Evolutionary conservation across 2,888 invertebrate genomes (phyloP).

Genomic region (Sarcophaga carnaria): DNA sequence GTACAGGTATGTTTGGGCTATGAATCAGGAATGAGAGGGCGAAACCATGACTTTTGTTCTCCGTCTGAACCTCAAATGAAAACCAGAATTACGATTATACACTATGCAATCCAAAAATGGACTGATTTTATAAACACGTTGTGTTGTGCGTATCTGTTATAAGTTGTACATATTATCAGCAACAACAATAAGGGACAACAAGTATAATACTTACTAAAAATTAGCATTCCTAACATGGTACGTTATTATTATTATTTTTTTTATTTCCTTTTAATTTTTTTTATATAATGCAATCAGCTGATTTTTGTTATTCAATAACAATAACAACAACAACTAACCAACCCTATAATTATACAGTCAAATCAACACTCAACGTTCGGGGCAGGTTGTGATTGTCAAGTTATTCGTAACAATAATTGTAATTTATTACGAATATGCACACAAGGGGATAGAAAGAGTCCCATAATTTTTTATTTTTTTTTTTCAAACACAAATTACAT

Average conservation of each 20-base stretch:
- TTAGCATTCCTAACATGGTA: conserved; percentile 35
- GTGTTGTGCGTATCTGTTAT: too few relatives aligned
- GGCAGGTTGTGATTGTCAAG: neutral
- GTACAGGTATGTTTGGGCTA: too few relatives aligned
- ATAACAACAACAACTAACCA: conserved; percentile 26
- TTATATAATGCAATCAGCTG: conserved; percentile 60
- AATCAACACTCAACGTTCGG: neutral
- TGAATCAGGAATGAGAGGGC: too few relatives aligned
- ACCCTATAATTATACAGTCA: conserved; percentile 35
- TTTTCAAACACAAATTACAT: neutral
- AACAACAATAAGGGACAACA: neutral
- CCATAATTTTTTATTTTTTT: neutral
- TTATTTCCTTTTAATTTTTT: conserved; percentile 21
- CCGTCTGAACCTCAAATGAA: too few relatives aligned
- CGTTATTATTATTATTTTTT: neutral
- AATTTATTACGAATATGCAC: conserved; percentile 19
- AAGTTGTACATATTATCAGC: too few relatives aligned
- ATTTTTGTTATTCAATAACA: conserved; percentile 44
- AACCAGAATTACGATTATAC: too few relatives aligned
- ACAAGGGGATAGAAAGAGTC: neutral
- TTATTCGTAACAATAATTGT: conserved; percentile 34
- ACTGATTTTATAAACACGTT: too few relatives aligned
- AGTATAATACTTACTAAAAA: neutral
- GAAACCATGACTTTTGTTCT: too few relatives aligned
- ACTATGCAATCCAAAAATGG: too few relatives aligned